These are phyloP conservation scores for Fregata magnificens DNA, from an alignment of 2,113 vertebrate species.

Conservation along the genomic window DNA sequence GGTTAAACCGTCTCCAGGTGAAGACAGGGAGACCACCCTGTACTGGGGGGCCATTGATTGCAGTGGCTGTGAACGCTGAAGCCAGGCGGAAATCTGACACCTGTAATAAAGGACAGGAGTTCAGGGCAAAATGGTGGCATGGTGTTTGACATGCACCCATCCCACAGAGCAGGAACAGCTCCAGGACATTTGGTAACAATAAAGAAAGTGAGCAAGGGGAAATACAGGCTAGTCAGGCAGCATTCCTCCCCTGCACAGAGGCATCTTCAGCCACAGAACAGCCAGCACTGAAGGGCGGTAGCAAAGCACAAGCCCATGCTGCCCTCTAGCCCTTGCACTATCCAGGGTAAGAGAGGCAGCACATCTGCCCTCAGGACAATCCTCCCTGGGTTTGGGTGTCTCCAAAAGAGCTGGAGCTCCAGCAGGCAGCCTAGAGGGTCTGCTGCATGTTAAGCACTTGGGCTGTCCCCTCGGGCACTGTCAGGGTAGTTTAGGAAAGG, in stretches of 20 bases:
- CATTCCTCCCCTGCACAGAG: neutral
- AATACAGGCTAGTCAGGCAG: neutral
- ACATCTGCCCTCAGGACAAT: neutral
- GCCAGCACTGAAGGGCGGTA: neutral
- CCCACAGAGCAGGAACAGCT: neutral
- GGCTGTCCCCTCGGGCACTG: neutral
- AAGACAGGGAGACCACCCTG: slow-evolving; percentile 84
- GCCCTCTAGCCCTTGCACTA: neutral
- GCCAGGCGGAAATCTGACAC: slow-evolving; percentile 86
- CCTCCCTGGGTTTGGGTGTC: neutral
- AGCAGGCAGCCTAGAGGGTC: neutral
- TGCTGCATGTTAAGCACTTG: neutral
- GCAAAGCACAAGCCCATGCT: neutral
- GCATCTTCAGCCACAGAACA: neutral
- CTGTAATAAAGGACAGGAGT: slow-evolving; percentile 55
- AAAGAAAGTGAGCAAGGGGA: neutral
- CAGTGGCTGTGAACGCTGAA: slow-evolving; percentile 73
- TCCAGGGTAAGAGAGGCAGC: neutral
- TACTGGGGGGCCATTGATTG: slow-evolving; percentile 86
- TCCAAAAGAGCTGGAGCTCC: neutral
- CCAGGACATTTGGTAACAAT: fast-evolving
- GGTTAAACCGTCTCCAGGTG: slow-evolving; percentile 81
- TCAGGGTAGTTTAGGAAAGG: neutral
- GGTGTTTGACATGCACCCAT: too few species aligned
- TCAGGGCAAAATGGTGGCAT: fast-evolving